Evolutionary conservation across 2,888 invertebrate species (phyloP).

Genomic region (Aphodius sticticus): DNA sequence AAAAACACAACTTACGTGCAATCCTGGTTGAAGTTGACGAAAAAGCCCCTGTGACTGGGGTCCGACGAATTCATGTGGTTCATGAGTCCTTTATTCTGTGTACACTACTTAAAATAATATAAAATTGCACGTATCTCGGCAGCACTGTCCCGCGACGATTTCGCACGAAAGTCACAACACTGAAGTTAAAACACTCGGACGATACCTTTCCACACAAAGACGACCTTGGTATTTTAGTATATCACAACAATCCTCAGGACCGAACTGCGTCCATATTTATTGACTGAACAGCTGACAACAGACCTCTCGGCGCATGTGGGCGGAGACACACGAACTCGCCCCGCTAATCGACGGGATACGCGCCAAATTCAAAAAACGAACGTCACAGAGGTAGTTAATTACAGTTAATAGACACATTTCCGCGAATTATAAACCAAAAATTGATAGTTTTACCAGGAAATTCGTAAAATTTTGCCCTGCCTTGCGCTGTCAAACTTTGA

Average conservation of each 20-base stretch:
- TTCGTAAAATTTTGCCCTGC: not conserved
- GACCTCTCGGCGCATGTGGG: slow-evolving; percentile 27
- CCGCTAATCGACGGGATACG: not conserved
- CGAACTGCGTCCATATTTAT: slow-evolving; percentile 51
- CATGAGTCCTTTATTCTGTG: slow-evolving; percentile 64
- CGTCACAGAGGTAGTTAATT: not conserved
- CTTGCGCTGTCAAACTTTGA: not conserved
- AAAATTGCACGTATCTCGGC: slow-evolving; percentile 44
- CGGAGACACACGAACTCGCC: slow-evolving; percentile 14
- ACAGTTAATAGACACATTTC: no score
- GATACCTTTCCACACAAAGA: slow-evolving; percentile 69
- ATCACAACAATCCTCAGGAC: slow-evolving; percentile 42
- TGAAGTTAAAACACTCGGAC: slow-evolving; percentile 61
- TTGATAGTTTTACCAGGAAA: not conserved
- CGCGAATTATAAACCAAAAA: not conserved
- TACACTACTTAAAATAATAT: slow-evolving; percentile 46
- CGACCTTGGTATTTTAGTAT: slow-evolving; percentile 63
- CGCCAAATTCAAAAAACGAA: slow-evolving; percentile 17
- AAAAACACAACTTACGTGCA: slow-evolving; percentile 82
- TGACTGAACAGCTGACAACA: slow-evolving; percentile 52
- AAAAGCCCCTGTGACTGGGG: slow-evolving; percentile 82
- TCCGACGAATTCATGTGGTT: slow-evolving; percentile 83
- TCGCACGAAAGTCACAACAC: slow-evolving; percentile 53
- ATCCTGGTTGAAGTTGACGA: slow-evolving; percentile 98
- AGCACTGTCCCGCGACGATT: slow-evolving; percentile 43